These are phyloP conservation scores for Forbesichthys papilliferus DNA, from an alignment of 2,113 vertebrate species.

Conservation along the genomic window DNA sequence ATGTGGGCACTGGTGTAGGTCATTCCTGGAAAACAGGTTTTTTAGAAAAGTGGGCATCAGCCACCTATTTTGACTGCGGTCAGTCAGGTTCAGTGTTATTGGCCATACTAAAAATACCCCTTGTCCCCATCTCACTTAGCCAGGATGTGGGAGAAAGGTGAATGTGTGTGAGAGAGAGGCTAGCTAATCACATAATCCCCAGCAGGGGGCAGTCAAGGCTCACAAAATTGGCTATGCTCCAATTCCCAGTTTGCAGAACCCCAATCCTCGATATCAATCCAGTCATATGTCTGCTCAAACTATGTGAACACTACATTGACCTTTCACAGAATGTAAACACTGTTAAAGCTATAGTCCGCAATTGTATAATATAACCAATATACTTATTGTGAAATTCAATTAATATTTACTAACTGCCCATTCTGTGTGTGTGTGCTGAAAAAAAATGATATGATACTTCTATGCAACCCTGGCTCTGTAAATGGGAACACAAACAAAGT, in stretches of 20 bases:
- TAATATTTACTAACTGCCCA: no score
- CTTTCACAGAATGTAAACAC: no score
- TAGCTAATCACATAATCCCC: background rate
- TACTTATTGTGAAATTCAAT: no score
- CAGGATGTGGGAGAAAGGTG: slow-evolving; percentile 7
- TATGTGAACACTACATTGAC: no score
- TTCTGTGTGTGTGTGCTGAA: no score
- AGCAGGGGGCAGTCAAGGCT: slow-evolving; percentile 32
- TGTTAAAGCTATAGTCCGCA: no score
- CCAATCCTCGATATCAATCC: background rate
- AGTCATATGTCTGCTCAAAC: background rate
- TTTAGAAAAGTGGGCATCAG: slow-evolving; percentile 27
- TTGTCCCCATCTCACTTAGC: background rate
- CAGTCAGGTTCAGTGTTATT: slow-evolving; percentile 47
- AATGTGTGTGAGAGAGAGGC: background rate
- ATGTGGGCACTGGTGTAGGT: slow-evolving; percentile 10
- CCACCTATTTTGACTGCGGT: slow-evolving; percentile 49
- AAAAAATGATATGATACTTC: no score
- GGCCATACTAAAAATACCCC: slow-evolving; percentile 54
- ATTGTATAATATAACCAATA: no score
- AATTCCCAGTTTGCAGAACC: background rate
- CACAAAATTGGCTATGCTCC: background rate
- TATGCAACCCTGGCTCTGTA: no score
- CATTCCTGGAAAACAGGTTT: slow-evolving; percentile 31
- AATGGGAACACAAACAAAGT: no score